Conservation (phyloP, 2,113 vertebrate genomes). For the Petrocephalus microphthalmus region DNA sequence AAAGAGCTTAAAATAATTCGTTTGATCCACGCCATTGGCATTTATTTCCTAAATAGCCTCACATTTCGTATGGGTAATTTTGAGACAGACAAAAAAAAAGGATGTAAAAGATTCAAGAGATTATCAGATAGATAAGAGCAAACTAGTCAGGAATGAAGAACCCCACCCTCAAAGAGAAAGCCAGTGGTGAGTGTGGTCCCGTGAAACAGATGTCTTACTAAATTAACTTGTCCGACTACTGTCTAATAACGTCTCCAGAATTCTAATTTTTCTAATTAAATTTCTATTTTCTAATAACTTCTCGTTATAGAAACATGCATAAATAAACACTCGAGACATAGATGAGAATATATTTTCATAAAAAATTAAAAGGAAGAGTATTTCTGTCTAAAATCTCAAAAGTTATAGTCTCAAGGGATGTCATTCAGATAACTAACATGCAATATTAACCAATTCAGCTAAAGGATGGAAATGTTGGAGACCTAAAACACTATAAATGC, state of each 20-base stretch:
- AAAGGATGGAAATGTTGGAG: not conserved
- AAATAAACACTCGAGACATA: not conserved
- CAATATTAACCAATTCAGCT: not conserved
- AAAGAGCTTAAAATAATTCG: not conserved
- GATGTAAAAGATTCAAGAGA: not conserved
- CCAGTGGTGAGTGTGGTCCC: constrained; percentile 14
- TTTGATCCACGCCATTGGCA: not conserved
- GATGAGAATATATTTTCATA: not conserved
- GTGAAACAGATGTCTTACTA: constrained; percentile 33
- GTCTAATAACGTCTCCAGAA: constrained; percentile 19
- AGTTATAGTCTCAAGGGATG: not conserved
- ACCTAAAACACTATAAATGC: not conserved
- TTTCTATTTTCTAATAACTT: too few relatives aligned
- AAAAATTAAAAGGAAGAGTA: not conserved
- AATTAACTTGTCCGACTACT: constrained; percentile 19
- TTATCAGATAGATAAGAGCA: not conserved
- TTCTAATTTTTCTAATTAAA: not conserved
- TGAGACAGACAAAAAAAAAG: not conserved
- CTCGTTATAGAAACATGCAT: not conserved
- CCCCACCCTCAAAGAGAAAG: not conserved
- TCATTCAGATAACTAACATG: not conserved
- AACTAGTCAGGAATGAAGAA: not conserved
- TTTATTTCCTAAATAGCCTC: not conserved
- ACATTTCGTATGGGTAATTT: not conserved
- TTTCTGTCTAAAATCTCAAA: not conserved